Conservation (phyloP, 1,140 invertebrate genomes). For the Xylocopa sonorina region DNA sequence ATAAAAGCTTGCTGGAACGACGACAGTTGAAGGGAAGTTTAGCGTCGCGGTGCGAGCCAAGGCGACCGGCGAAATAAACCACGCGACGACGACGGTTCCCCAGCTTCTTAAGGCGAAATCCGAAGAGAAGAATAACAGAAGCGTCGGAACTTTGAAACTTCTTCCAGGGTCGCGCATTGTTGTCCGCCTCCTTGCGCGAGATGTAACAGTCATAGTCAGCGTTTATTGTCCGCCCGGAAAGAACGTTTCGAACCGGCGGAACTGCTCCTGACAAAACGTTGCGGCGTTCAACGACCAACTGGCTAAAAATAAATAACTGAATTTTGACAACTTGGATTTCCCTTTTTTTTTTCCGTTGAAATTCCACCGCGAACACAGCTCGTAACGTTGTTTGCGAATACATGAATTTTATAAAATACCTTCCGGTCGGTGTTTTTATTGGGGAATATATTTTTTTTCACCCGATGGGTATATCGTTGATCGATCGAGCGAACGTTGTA, state of each 20-base stretch:
- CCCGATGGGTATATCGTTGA: too few species aligned
- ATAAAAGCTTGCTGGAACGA: constrained; percentile 16
- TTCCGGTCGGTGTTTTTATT: neutral
- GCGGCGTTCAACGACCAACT: too few species aligned
- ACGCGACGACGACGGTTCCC: neutral
- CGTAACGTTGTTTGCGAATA: neutral
- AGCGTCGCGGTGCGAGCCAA: constrained; percentile 17
- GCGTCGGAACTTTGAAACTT: neutral
- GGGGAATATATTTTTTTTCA: neutral
- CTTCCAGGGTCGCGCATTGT: neutral
- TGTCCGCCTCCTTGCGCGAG: neutral
- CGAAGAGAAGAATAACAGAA: neutral
- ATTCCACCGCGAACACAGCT: neutral
- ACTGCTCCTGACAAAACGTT: neutral
- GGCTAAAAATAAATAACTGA: too few species aligned
- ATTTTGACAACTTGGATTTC: too few species aligned
- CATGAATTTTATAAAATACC: neutral
- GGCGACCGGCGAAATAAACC: constrained; percentile 6
- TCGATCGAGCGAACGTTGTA: neutral
- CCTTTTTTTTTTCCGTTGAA: neutral
- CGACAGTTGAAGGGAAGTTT: constrained; percentile 29
- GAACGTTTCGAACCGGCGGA: neutral
- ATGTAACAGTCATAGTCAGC: neutral
- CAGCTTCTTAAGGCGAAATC: constrained; percentile 15
- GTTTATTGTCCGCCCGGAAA: neutral